These are phyloP conservation scores for Drosophila siamana DNA, from an alignment of 2,888 invertebrate genomes.

Conservation along the genomic window DNA sequence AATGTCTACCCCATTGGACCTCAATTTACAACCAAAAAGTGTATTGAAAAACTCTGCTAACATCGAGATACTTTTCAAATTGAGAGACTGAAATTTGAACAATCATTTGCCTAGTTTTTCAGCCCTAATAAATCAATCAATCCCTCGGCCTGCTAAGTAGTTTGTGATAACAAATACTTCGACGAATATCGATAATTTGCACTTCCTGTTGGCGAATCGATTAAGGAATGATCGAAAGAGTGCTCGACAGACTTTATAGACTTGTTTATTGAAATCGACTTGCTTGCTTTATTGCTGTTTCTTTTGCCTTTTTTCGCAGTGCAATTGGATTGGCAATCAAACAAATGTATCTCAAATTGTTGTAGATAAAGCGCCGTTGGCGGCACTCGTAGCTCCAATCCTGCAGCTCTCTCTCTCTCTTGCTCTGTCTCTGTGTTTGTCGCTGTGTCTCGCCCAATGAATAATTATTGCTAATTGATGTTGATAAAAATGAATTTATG, in stretches of 20 bases:
- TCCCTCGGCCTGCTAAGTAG: neutral
- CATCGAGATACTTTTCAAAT: too few relatives aligned
- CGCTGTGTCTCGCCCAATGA: conserved; percentile 55
- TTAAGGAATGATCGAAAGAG: conserved; percentile 1
- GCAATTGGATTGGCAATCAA: conserved; percentile 23
- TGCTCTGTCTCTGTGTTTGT: too few relatives aligned
- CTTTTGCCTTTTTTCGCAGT: neutral
- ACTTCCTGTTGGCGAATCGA: conserved; percentile 1
- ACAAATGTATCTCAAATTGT: conserved; percentile 29
- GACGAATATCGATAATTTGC: neutral
- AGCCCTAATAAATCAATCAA: neutral
- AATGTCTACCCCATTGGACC: too few relatives aligned
- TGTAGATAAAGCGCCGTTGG: conserved; percentile 23
- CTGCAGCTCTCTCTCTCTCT: conserved; percentile 8
- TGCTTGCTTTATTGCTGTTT: neutral
- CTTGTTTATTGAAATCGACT: neutral
- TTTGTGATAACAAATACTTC: neutral
- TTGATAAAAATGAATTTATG: conserved; percentile 77
- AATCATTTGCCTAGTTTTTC: neutral
- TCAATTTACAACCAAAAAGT: too few relatives aligned
- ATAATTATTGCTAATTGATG: conserved; percentile 82
- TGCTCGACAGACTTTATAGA: neutral
- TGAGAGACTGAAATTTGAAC: too few relatives aligned
- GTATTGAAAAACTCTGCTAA: too few relatives aligned
- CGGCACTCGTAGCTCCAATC: conserved; percentile 15